Evolutionary conservation across 2,797 vertebrate species (phyloP), one percentile per base, ranked within the genome.

Genomic region (Cirrhinus molitorella): DNA sequence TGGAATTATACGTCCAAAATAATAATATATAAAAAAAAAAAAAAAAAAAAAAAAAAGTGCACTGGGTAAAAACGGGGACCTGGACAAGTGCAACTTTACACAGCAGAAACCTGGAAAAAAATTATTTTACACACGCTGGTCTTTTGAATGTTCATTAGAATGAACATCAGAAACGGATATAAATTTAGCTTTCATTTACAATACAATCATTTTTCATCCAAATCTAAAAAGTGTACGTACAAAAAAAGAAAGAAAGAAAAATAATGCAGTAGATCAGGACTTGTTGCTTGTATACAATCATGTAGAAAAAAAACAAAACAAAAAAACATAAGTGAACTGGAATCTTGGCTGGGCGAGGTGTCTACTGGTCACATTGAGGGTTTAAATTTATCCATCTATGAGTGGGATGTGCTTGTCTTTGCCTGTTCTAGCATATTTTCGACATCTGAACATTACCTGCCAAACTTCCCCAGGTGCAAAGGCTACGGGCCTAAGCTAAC

Each of bases 261-360:
- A 96, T 96, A 96, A 96, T 94, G 96, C 96, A 98, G 95, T 96
- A 97, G 97, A 97, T 72, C 96, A 96, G 95, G 95, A 97, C 94
- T 97, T 97, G 95, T 96, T 95, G 95, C 96, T 97, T 96, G 97
- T 97, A 96, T 97, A 99, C 97, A 99, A 98, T 98, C 96, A 96
- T 96, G 96, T 96, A 93, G 97, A 97, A 96, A 96, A 96, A 94
- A 97, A 97, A 96, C 94, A 96, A 95, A 91, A 96, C 1, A 13
- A 70, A 23, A 45, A 13, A 51, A 21, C 72, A 87, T 83, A 59
- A 79, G 86, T 83, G 86, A 65, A n/a, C 21, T 76, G 1, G 53
- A 77, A 40, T 65, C 49, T 75, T 68, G 28, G 43, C 51, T 66
- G 55, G 51, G 51, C 37, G 51, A 25, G 25, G 66, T 7, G 13